These are phyloP conservation scores for Adrianichthys oophorus DNA, from an alignment of 2,797 vertebrate species.

Conservation along the genomic window DNA sequence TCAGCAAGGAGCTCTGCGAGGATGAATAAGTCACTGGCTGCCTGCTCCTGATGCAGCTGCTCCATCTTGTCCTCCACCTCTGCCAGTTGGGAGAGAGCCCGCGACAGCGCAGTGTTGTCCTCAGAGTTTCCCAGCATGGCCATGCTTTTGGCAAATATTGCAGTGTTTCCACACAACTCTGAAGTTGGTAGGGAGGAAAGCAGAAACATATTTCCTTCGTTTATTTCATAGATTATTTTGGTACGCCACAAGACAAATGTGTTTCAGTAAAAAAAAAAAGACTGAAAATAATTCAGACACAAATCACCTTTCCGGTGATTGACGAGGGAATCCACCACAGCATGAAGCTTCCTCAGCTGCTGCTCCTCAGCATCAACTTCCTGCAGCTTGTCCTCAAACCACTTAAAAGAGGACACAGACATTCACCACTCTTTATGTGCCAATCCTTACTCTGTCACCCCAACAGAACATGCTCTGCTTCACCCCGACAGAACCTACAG, in stretches of 20 bases:
- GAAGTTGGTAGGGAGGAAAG: slow-evolving; percentile 20
- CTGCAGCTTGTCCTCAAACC: slow-evolving; percentile 97
- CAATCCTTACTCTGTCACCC: neutral
- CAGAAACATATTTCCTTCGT: slow-evolving; percentile 10
- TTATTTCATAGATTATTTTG: slow-evolving; percentile 1
- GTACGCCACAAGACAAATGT: neutral
- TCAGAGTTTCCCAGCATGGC: slow-evolving; percentile 97
- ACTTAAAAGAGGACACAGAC: slow-evolving; percentile 75
- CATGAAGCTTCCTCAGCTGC: slow-evolving; percentile 90
- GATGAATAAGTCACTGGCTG: slow-evolving; percentile 92
- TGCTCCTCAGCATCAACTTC: slow-evolving; percentile 94
- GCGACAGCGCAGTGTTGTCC: slow-evolving; percentile 93
- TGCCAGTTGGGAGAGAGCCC: slow-evolving; percentile 93
- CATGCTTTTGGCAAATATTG: slow-evolving; percentile 93
- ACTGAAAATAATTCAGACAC: neutral
- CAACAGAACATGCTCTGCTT: too few species aligned
- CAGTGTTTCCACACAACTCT: slow-evolving; percentile 90
- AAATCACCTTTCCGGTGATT: slow-evolving; percentile 93
- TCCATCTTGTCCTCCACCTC: slow-evolving; percentile 99
- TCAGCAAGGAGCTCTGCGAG: slow-evolving; percentile 90
- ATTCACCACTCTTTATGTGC: neutral
- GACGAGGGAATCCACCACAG: slow-evolving; percentile 88
- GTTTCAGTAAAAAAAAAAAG: slow-evolving; percentile 3
- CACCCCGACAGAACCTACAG: neutral
- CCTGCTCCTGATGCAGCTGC: slow-evolving; percentile 94